Evolutionary conservation across 2,888 invertebrate species (phyloP).

Genomic region (Lithophane ornitopus): DNA sequence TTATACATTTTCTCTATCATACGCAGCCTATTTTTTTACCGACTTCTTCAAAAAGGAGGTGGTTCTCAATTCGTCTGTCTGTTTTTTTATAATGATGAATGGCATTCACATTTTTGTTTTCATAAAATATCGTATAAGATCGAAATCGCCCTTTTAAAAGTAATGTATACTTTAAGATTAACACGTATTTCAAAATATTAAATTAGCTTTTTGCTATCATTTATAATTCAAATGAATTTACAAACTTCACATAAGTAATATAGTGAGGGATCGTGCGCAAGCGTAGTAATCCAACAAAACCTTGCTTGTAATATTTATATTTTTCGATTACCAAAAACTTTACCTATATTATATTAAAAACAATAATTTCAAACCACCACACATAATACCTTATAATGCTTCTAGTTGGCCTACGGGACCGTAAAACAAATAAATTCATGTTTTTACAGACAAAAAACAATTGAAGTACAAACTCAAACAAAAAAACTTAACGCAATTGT

Average conservation of each 20-base stretch:
- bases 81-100: neutral
- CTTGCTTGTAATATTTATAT: too few species aligned
- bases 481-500: neutral
- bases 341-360: neutral
- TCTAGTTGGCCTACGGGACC: neutral
- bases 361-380: neutral
- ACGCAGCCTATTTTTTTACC: neutral
- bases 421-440: neutral
- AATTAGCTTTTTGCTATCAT: too few species aligned
- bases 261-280: neutral
- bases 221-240: neutral
- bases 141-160: neutral
- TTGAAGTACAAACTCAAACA: conserved; percentile 19
- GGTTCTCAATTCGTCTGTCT: too few species aligned
- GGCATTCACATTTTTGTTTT: neutral
- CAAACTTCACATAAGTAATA: neutral
- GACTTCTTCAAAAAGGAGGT: too few species aligned
- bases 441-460: neutral
- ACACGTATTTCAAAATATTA: too few species aligned
- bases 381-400: neutral
- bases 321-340: neutral
- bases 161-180: too few species aligned
- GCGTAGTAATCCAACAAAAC: neutral
- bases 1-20: neutral
- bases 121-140: neutral